A percentile compares a stretch with the other conserved stretches of the same genome.
Conservation (phyloP, 2,888 invertebrate species). For the Terebella lapidaria region DNA sequence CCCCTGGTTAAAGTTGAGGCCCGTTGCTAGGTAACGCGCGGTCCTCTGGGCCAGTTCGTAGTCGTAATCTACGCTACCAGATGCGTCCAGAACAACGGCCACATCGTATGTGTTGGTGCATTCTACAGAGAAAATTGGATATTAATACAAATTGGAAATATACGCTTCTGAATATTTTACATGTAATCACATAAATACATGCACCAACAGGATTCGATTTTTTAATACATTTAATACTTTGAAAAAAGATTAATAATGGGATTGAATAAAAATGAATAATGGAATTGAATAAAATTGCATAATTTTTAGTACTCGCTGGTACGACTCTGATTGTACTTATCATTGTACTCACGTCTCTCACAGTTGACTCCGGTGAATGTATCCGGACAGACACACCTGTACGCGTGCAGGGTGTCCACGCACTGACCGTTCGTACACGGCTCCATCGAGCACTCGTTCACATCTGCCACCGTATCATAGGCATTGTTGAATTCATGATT, state of each 20-base stretch:
- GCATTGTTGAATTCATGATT: too few relatives aligned
- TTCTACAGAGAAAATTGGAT: slow-evolving; percentile 11
- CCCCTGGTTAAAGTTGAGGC: background rate
- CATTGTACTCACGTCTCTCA: slow-evolving; percentile 25
- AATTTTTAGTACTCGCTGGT: too few relatives aligned
- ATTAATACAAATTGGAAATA: background rate
- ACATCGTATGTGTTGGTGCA: slow-evolving; percentile 18
- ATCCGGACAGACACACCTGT: slow-evolving; percentile 36
- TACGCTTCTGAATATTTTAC: too few relatives aligned
- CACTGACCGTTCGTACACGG: slow-evolving; percentile 83
- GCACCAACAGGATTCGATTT: too few relatives aligned
- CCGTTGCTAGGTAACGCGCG: slow-evolving; percentile 11
- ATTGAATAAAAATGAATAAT: too few relatives aligned
- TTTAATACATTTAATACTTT: too few relatives aligned
- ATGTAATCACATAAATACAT: background rate
- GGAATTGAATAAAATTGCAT: too few relatives aligned
- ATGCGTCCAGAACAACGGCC: slow-evolving; percentile 23
- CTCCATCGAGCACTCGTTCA: slow-evolving; percentile 69
- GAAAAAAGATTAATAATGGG: too few relatives aligned
- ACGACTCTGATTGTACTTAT: too few relatives aligned
- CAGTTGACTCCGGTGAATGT: slow-evolving; percentile 40
- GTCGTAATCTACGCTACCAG: slow-evolving; percentile 20
- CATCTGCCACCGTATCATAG: slow-evolving; percentile 21
- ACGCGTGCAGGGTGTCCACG: slow-evolving; percentile 33
- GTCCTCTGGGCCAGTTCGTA: slow-evolving; percentile 16